A percentile compares a stretch with the other conserved stretches of the same genome.
Conservation (phyloP, 1,140 invertebrate genomes). For the Sinella curviseta region DNA sequence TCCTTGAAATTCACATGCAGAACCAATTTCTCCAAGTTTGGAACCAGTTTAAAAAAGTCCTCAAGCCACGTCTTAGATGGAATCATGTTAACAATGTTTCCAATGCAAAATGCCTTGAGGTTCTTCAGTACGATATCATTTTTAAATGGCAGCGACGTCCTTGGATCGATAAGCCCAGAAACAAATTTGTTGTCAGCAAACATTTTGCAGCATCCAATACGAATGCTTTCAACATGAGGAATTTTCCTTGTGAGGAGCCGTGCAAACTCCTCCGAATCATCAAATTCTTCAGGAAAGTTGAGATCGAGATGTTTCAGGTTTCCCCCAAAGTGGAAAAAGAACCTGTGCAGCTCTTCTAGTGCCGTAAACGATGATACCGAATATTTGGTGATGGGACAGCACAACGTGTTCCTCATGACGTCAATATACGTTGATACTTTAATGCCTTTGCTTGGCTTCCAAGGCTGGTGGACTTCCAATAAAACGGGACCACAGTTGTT, state of each 20-base stretch:
- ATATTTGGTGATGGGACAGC: constrained; percentile 11
- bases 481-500: constrained; percentile 7
- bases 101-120: constrained; percentile 2
- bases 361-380: background rate
- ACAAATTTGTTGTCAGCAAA: background rate
- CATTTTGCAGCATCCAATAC: constrained; percentile 18
- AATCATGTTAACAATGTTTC: background rate
- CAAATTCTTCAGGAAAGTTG: constrained; percentile 13
- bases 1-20: constrained; percentile 22
- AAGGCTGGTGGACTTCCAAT: constrained; percentile 1
- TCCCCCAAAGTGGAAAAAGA: constrained; percentile 11
- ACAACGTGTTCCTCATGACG: background rate
- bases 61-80: constrained; percentile 8
- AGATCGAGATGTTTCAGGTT: constrained; percentile 4
- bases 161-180: background rate
- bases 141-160: background rate
- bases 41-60: constrained; percentile 21
- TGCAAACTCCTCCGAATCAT: background rate
- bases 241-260: background rate
- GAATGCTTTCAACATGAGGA: background rate
- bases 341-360: constrained; percentile 3
- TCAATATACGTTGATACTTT: constrained; percentile 17
- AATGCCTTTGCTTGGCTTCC: constrained; percentile 15
- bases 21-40: constrained; percentile 13
- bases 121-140: background rate